Percentiles rank a stretch among this genome's conserved stretches.
phyloP scores from a whole-genome alignment of 2,113 vertebrate genomes.

The Oostethus manadensis region DNA sequence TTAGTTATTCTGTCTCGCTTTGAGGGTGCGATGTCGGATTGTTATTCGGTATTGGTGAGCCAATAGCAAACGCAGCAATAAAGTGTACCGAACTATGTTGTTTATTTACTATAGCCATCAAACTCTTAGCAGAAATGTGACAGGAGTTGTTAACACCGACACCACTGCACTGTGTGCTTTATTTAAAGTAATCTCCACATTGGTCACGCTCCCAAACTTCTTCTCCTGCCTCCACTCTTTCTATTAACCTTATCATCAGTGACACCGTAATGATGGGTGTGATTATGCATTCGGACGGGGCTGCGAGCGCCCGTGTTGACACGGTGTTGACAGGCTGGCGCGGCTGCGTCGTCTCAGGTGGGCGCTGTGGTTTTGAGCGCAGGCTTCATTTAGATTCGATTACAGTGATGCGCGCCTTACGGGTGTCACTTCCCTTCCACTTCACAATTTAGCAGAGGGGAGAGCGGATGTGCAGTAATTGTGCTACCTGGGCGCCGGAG shows the following conservation, averaged over 20 bases:
- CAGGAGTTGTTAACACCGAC: conserved; percentile 1
- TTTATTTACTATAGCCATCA: not conserved
- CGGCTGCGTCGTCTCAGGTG: conserved; percentile 76
- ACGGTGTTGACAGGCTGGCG: conserved; percentile 70
- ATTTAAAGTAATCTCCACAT: conserved; percentile 31
- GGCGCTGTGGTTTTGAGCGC: conserved; percentile 60
- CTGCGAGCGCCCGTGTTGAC: conserved; percentile 68
- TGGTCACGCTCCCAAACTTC: conserved; percentile 33
- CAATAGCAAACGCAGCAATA: too few relatives aligned
- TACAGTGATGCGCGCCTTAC: conserved; percentile 75
- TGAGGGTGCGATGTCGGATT: too few relatives aligned
- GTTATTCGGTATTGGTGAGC: too few relatives aligned
- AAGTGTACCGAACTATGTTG: too few relatives aligned
- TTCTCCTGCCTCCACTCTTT: conserved; percentile 43
- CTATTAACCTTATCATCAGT: conserved; percentile 70
- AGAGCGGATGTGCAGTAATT: conserved; percentile 65
- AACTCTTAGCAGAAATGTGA: not conserved
- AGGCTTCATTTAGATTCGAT: conserved; percentile 80
- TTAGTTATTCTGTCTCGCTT: too few relatives aligned
- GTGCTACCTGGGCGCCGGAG: conserved; percentile 65
- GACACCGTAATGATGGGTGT: conserved; percentile 76
- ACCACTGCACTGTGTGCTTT: conserved; percentile 6
- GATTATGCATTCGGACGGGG: conserved; percentile 73
- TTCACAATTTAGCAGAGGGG: conserved; percentile 73
- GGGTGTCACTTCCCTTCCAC: conserved; percentile 79